Conservation (phyloP, 2,888 invertebrate genomes). For the Macrosiphum euphorbiae region DNA sequence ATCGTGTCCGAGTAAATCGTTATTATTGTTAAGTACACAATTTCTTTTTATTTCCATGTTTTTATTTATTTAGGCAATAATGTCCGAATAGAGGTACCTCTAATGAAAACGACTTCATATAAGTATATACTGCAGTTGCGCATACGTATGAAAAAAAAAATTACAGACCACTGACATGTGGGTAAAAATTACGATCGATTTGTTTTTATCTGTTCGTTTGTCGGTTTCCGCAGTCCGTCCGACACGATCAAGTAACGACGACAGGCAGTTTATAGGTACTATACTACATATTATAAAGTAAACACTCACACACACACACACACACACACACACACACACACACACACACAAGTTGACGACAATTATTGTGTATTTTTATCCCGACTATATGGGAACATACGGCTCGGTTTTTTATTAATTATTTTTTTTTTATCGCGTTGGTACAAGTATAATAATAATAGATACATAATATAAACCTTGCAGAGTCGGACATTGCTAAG, state of each 20-base stretch:
- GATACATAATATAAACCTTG: neutral
- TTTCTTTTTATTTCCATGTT: neutral
- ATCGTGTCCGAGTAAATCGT: neutral
- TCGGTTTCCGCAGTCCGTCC: slow-evolving; percentile 27
- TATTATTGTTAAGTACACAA: neutral
- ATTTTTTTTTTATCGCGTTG: neutral
- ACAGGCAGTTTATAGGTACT: neutral
- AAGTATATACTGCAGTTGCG: neutral
- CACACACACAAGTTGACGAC: neutral
- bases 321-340: neutral
- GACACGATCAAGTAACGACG: neutral
- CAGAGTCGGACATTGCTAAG: neutral
- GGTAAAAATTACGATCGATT: slow-evolving; percentile 42
- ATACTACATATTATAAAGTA: neutral
- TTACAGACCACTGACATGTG: neutral
- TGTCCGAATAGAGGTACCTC: neutral
- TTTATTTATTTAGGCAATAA: slow-evolving; percentile 2
- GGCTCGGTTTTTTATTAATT: neutral
- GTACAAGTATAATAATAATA: neutral
- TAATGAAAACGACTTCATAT: slow-evolving; percentile 10
- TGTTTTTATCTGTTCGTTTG: slow-evolving; percentile 56
- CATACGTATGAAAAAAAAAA: neutral
- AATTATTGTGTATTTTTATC: neutral
- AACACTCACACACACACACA: neutral
- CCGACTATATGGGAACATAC: neutral